Conservation (phyloP, 2,797 vertebrate species). For the Clarias pachynema region DNA sequence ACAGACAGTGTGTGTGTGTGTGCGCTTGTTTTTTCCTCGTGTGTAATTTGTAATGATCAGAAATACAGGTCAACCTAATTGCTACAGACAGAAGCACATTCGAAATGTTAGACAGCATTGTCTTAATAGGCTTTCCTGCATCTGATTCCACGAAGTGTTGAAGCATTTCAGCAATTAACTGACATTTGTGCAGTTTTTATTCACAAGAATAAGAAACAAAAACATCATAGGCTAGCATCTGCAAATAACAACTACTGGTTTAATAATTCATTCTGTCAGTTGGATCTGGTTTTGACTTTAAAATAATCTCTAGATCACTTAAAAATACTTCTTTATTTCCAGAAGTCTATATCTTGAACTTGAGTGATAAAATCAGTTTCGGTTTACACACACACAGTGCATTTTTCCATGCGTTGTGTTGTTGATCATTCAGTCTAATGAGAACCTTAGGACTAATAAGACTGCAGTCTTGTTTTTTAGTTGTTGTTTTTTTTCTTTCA, state of each 20-base stretch:
- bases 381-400: not conserved
- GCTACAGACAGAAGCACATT: conserved; percentile 40
- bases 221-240: conserved; percentile 27
- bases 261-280: conserved; percentile 33
- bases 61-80: conserved; percentile 31
- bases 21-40: not conserved
- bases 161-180: conserved; percentile 51
- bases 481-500: conserved; percentile 62
- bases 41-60: conserved; percentile 16
- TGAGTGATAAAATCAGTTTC: not conserved
- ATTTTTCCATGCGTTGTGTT: conserved; percentile 32
- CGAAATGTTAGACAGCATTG: conserved; percentile 40
- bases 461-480: conserved; percentile 46
- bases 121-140: conserved; percentile 40
- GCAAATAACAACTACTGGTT: conserved; percentile 45
- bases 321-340: not conserved
- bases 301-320: not conserved
- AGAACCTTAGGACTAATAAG: conserved; percentile 66
- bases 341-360: not conserved
- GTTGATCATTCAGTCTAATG: conserved; percentile 65
- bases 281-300: conserved; percentile 19
- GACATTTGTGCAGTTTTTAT: conserved; percentile 42
- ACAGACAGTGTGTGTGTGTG: not conserved
- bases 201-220: conserved; percentile 30
- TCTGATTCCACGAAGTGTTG: conserved; percentile 42